These are phyloP conservation scores for Ellobium chinense DNA, from an alignment of 2,888 invertebrate species.

Conservation along the genomic window DNA sequence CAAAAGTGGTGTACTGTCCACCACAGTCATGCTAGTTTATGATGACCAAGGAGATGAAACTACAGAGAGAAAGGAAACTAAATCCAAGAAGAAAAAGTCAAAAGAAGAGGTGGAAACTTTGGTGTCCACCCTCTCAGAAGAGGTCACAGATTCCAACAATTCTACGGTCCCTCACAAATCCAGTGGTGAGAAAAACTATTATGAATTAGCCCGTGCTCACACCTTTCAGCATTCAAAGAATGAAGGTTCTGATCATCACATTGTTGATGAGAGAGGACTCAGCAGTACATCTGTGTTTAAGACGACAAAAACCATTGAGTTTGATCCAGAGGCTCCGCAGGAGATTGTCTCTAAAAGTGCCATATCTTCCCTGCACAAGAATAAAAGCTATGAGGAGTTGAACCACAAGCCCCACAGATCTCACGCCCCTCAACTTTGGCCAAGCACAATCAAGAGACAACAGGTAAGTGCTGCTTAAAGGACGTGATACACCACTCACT, in stretches of 20 bases:
- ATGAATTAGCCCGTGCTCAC: neutral
- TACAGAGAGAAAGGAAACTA: no score
- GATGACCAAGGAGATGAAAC: neutral
- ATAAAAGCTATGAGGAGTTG: neutral
- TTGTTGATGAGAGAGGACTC: neutral
- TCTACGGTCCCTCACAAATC: neutral
- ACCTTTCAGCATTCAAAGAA: no score
- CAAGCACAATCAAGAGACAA: conserved; percentile 5
- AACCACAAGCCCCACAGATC: no score
- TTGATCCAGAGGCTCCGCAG: neutral
- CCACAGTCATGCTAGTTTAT: neutral
- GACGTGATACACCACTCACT: no score
- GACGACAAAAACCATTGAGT: conserved; percentile 15
- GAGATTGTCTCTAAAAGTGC: conserved; percentile 2
- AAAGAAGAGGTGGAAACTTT: neutral
- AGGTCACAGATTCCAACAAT: neutral
- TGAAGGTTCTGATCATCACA: neutral
- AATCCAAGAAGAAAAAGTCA: neutral
- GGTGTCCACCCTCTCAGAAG: neutral
- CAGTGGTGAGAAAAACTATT: neutral
- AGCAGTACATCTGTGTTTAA: neutral
- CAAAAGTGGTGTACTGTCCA: no score
- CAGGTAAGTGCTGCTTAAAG: no score
- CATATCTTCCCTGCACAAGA: neutral
- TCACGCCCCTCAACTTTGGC: neutral